Evolutionary conservation across 2,888 invertebrate genomes (phyloP).

Genomic region (Neria commutata): DNA sequence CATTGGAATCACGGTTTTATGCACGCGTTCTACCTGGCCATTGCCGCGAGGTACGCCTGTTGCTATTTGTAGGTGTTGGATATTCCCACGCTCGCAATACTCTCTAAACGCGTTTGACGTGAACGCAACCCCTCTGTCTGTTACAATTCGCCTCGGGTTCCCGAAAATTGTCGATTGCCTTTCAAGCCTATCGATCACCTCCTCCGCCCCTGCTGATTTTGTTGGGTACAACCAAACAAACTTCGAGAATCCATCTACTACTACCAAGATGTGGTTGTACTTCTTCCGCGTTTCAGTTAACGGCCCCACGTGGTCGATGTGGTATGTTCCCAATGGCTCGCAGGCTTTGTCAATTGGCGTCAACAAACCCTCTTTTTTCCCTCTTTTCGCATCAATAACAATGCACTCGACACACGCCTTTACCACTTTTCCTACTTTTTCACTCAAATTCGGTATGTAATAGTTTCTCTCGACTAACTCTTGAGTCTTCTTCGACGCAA

Average conservation of each 20-base stretch:
- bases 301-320: constrained; percentile 52
- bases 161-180: constrained; percentile 12
- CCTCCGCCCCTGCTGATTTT: constrained; percentile 37
- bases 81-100: constrained; percentile 42
- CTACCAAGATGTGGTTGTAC: constrained; percentile 47
- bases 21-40: constrained; percentile 50
- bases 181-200: constrained; percentile 40
- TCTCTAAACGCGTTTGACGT: constrained; percentile 46
- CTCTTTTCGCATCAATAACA: constrained; percentile 34
- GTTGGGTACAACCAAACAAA: constrained; percentile 49
- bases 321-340: constrained; percentile 41
- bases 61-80: constrained; percentile 38
- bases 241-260: constrained; percentile 49
- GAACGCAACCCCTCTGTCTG: constrained; percentile 53
- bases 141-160: constrained; percentile 42
- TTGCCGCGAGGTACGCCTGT: constrained; percentile 47
- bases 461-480: constrained; percentile 38
- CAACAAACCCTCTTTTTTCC: constrained; percentile 49
- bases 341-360: constrained; percentile 44
- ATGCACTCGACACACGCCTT: constrained; percentile 22
- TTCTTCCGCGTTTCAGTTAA: constrained; percentile 39
- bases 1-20: constrained; percentile 45
- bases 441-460: constrained; percentile 28
- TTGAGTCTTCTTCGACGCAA: constrained; percentile 38
- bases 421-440: constrained; percentile 9